phyloP scores from a whole-genome alignment of 2,797 vertebrate species.

The Syncerus caffer region DNA sequence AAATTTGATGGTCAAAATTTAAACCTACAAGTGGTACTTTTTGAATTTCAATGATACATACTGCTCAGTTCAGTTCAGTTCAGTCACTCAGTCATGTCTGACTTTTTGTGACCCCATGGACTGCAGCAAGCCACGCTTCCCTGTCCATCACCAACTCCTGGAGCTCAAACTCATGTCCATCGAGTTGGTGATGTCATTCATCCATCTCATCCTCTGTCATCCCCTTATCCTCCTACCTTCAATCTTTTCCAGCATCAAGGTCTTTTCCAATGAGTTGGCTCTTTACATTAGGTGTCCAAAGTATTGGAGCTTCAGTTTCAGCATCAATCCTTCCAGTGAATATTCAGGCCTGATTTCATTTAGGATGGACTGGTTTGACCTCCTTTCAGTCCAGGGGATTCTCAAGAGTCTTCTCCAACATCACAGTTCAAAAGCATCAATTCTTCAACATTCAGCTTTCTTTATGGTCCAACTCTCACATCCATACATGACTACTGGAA shows the following conservation, averaged over 20 bases:
- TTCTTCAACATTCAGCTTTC: not conserved
- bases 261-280: not conserved
- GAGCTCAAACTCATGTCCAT: not conserved
- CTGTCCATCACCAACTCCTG: not conserved
- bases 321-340: not conserved
- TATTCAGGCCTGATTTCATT: not conserved
- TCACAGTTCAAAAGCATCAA: not conserved
- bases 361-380: not conserved
- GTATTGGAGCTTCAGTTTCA: not conserved
- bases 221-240: not conserved
- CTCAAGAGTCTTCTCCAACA: not conserved
- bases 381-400: not conserved
- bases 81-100: not conserved
- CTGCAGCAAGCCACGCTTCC: not conserved
- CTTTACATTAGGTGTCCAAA: not conserved
- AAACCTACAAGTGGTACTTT: conserved; percentile 64
- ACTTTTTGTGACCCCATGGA: not conserved
- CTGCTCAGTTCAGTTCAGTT: not conserved
- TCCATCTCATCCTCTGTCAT: not conserved
- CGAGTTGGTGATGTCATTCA: not conserved
- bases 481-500: not conserved
- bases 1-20: conserved; percentile 49
- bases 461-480: not conserved
- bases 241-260: not conserved
- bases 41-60: conserved; percentile 4